Percentiles rank a stretch among this genome's conserved stretches.
phyloP scores from a whole-genome alignment of 1,140 invertebrate species.

The Drosophila orosa region DNA sequence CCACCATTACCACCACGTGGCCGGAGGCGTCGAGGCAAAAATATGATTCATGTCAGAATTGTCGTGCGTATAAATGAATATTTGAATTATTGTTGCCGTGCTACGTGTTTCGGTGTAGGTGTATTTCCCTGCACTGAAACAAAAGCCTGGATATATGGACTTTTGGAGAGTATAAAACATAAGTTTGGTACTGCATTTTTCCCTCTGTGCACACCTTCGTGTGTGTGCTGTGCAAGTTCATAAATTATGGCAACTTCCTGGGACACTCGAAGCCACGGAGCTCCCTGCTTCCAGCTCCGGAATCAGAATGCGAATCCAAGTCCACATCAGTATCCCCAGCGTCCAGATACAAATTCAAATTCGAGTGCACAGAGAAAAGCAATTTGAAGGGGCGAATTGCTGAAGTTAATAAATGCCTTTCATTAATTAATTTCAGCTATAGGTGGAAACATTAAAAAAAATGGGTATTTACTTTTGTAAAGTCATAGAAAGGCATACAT shows the following conservation, averaged over 20 bases:
- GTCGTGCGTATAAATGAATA: conserved; percentile 70
- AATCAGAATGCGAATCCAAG: conserved; percentile 18
- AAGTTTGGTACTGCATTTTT: background rate
- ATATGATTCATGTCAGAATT: conserved; percentile 70
- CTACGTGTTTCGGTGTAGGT: conserved; percentile 55
- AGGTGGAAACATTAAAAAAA: background rate
- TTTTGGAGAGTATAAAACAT: background rate
- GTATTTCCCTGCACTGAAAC: conserved; percentile 13
- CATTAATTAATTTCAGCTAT: background rate
- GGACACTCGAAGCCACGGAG: conserved; percentile 42
- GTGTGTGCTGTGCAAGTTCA: conserved; percentile 47
- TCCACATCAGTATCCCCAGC: conserved; percentile 21
- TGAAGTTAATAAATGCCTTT: background rate
- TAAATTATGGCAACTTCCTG: conserved; percentile 64
- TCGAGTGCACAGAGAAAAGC: conserved; percentile 6
- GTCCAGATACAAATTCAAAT: conserved; percentile 24
- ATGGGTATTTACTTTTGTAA: background rate
- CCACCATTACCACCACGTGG: background rate
- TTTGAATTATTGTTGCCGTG: conserved; percentile 67
- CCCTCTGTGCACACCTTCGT: conserved; percentile 3
- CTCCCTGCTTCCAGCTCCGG: background rate
- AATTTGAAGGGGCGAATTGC: background rate
- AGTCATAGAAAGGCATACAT: background rate
- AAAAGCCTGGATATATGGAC: background rate
- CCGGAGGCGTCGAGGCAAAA: conserved; percentile 60